Evolutionary conservation across 2,113 vertebrate species (phyloP).

Genomic region (Crotalus horridus): DNA sequence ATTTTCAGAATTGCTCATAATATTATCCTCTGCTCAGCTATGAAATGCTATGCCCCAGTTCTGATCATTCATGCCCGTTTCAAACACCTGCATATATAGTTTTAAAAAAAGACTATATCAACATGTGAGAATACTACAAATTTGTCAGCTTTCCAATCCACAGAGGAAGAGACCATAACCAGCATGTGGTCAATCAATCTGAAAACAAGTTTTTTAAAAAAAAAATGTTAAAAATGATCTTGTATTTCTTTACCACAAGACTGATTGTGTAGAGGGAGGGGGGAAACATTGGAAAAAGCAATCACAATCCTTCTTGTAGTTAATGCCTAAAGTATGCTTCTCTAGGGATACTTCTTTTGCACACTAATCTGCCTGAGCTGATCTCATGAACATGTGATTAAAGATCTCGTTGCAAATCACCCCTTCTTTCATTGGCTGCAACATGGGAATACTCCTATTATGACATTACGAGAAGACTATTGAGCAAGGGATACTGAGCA

Average conservation of each 20-base stretch:
- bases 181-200: not conserved
- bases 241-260: not conserved
- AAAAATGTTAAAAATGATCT: not conserved
- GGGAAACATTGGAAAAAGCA: not conserved
- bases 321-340: not conserved
- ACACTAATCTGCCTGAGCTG: not conserved
- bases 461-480: not conserved
- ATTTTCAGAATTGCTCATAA: not conserved
- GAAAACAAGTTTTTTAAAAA: not conserved
- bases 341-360: not conserved
- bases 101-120: not conserved
- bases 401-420: not conserved
- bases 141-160: not conserved
- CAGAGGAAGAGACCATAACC: not conserved
- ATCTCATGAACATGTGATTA: not conserved
- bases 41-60: not conserved
- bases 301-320: not conserved
- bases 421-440: not conserved
- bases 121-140: not conserved
- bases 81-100: not conserved
- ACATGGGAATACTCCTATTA: not conserved
- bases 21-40: not conserved
- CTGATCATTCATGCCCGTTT: not conserved
- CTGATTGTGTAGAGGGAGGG: not conserved
- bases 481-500: not conserved